These are phyloP conservation scores for Tanypteryx hageni DNA, from an alignment of 2,888 invertebrate genomes.

Conservation along the genomic window DNA sequence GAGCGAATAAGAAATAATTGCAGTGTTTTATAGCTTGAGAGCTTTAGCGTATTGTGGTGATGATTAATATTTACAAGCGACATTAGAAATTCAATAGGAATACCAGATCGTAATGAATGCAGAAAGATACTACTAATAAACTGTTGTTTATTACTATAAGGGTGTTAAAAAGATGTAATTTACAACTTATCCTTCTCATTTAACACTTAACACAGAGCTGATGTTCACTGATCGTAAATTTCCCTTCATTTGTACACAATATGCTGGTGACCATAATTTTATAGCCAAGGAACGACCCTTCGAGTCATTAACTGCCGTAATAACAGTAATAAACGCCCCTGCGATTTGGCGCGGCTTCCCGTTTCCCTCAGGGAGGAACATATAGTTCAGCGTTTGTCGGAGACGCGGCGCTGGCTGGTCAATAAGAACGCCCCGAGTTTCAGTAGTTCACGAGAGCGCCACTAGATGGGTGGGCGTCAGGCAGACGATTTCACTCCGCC, in stretches of 20 bases:
- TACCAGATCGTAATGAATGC: neutral
- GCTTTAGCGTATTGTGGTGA: neutral
- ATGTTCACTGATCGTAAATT: constrained; percentile 56
- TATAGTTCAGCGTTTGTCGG: constrained; percentile 49
- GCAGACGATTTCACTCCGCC: neutral
- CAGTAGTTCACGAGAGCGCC: constrained; percentile 57
- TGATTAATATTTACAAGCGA: neutral
- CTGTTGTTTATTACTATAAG: constrained; percentile 41
- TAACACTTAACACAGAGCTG: constrained; percentile 44
- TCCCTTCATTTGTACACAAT: constrained; percentile 62
- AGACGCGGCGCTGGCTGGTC: constrained; percentile 59
- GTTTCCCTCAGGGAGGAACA: constrained; percentile 42
- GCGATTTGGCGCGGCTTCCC: constrained; percentile 60
- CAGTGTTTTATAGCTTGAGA: neutral
- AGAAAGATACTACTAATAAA: neutral
- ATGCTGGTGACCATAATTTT: constrained; percentile 63
- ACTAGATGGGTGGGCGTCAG: constrained; percentile 58
- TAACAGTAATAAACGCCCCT: constrained; percentile 63
- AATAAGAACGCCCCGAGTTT: constrained; percentile 48
- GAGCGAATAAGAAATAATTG: neutral
- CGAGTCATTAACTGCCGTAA: constrained; percentile 57
- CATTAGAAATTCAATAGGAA: neutral
- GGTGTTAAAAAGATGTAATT: constrained; percentile 40
- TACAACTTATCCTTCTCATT: constrained; percentile 47
- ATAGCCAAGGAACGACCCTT: constrained; percentile 60